A percentile compares a stretch with the other conserved stretches of the same genome.
Conservation (phyloP, 2,113 vertebrate species). For the Zosterops lateralis region DNA sequence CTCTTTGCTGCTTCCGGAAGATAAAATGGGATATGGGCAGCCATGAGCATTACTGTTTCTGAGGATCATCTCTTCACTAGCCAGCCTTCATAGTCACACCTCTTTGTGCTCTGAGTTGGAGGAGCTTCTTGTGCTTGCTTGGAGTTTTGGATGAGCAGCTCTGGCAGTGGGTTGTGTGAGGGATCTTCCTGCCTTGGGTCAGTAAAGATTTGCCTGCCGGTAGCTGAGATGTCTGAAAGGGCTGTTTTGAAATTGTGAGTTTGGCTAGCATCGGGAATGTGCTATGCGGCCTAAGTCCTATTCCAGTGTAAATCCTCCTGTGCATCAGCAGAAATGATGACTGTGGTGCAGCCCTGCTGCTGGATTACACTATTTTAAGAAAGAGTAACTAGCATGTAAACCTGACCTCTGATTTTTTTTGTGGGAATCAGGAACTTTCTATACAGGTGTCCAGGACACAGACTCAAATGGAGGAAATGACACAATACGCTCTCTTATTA, state of each 20-base stretch:
- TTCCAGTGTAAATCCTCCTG: background rate
- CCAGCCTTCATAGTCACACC: background rate
- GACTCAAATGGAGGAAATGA: background rate
- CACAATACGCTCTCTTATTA: background rate
- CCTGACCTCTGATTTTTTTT: background rate
- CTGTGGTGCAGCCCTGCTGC: background rate
- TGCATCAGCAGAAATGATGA: background rate
- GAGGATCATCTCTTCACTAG: background rate
- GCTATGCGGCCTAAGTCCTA: background rate
- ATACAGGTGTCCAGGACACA: background rate
- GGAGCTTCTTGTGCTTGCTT: background rate
- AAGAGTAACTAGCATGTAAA: background rate
- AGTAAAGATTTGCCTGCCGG: rapidly evolving
- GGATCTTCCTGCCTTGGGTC: background rate
- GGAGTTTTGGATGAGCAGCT: background rate
- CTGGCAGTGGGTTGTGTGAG: background rate
- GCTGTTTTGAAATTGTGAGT: background rate
- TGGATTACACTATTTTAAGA: background rate
- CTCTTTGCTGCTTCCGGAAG: background rate
- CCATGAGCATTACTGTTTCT: background rate
- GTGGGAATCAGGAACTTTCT: background rate
- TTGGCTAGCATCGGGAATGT: rapidly evolving
- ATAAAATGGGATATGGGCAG: background rate
- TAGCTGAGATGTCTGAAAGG: background rate
- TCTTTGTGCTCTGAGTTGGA: background rate